These are phyloP conservation scores for Gandaritis pyraliata DNA, from an alignment of 2,888 invertebrate species.

Conservation along the genomic window DNA sequence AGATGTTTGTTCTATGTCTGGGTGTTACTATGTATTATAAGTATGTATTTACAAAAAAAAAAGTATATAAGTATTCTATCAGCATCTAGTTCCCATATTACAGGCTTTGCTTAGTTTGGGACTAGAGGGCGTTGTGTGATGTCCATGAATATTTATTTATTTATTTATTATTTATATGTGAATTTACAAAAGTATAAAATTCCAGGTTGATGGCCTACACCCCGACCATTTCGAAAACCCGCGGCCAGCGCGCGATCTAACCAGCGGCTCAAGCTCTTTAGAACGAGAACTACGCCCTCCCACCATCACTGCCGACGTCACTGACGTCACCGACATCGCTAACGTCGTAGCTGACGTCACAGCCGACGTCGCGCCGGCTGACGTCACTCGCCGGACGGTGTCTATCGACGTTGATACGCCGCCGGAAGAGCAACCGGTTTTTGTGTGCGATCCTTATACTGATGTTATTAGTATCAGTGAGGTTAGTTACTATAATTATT, in stretches of 20 bases:
- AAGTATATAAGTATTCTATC: too few relatives aligned
- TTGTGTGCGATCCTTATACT: conserved; percentile 65
- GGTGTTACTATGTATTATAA: too few relatives aligned
- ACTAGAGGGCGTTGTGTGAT: too few relatives aligned
- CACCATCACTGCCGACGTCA: conserved; percentile 28
- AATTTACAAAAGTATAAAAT: too few relatives aligned
- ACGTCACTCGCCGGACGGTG: conserved; percentile 30
- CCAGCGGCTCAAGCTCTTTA: conserved; percentile 71
- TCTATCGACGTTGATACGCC: conserved; percentile 55
- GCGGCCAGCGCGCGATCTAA: conserved; percentile 56
- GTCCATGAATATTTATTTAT: too few relatives aligned
- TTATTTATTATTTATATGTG: too few relatives aligned
- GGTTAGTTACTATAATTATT: conserved; percentile 53
- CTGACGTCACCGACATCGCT: neutral
- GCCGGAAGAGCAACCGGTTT: conserved; percentile 70
- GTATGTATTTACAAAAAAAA: too few relatives aligned
- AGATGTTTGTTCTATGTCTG: too few relatives aligned
- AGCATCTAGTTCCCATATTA: too few relatives aligned
- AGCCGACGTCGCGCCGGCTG: conserved; percentile 16
- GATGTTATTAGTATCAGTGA: conserved; percentile 70
- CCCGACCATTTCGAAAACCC: conserved; percentile 68
- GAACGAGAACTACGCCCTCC: conserved; percentile 66
- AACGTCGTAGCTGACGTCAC: conserved; percentile 10
- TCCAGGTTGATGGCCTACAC: conserved; percentile 70
- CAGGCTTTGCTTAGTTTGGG: too few relatives aligned